Evolutionary conservation across 2,888 invertebrate genomes (phyloP).

Genomic region (Drosophila tripunctata): DNA sequence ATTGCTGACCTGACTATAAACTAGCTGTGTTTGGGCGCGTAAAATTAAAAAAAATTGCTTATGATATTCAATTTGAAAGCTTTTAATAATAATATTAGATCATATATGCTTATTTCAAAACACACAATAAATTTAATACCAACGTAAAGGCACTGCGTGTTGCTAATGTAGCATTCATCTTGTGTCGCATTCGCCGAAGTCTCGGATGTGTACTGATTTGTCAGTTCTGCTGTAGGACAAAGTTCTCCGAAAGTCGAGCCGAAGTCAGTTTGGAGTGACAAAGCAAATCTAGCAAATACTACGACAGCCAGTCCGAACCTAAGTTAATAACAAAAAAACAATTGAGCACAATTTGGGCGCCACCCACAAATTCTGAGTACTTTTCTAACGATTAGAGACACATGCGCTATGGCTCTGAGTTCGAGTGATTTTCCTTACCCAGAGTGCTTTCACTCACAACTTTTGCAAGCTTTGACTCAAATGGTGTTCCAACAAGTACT

Average conservation of each 20-base stretch:
- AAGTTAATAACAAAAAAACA: conserved; percentile 32
- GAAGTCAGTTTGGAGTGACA: conserved; percentile 12
- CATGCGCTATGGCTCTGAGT: conserved; percentile 54
- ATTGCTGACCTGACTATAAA: too few species aligned
- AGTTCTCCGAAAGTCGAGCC: conserved; percentile 12
- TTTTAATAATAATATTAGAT: too few species aligned
- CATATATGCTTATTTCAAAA: too few species aligned
- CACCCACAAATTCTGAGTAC: conserved; percentile 64
- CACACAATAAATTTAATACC: too few species aligned
- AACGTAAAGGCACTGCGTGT: too few species aligned
- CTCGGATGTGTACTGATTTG: conserved; percentile 35
- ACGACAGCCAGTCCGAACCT: conserved; percentile 39
- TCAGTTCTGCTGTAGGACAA: conserved; percentile 13
- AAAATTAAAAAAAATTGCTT: too few species aligned
- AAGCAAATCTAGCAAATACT: conserved; percentile 19
- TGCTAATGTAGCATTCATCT: not conserved
- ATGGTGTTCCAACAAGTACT: conserved; percentile 10
- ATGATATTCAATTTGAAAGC: too few species aligned
- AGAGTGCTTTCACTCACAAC: conserved; percentile 39
- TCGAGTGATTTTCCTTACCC: conserved; percentile 13
- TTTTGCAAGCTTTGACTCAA: conserved; percentile 35
- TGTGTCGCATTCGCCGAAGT: conserved; percentile 3
- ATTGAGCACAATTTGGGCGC: conserved; percentile 61
- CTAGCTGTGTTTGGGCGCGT: too few species aligned
- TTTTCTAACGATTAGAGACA: conserved; percentile 23